A percentile compares a stretch with the other conserved stretches of the same genome.
phyloP scores from a whole-genome alignment of 2,888 invertebrate species.

The Ichneumon xanthorius region DNA sequence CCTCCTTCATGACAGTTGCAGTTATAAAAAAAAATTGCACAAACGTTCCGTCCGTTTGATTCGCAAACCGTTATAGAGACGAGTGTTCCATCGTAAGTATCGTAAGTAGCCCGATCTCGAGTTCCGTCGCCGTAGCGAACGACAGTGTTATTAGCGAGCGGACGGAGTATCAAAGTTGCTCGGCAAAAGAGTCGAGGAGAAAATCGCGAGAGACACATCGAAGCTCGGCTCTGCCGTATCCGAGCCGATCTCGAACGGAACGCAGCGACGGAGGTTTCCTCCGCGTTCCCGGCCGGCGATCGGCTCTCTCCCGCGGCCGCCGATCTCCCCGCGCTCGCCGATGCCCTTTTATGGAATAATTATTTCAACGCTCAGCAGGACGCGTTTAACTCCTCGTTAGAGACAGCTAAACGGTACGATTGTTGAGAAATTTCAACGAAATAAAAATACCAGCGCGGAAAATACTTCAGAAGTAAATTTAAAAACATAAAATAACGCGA shows the following conservation, averaged over 20 bases:
- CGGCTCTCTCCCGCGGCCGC: conserved; percentile 40
- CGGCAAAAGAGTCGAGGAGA: conserved; percentile 38
- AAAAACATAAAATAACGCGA: conserved; percentile 28
- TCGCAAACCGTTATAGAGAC: conserved; percentile 37
- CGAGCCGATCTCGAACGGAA: conserved; percentile 57
- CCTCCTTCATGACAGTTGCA: conserved; percentile 17
- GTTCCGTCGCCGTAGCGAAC: conserved; percentile 5
- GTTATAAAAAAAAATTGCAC: conserved; percentile 34
- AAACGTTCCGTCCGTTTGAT: conserved; percentile 35
- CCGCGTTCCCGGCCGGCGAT: conserved; percentile 49
- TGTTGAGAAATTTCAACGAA: conserved; percentile 61
- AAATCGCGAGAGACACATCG: conserved; percentile 36
- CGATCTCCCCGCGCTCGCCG: conserved; percentile 40
- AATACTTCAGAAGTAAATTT: conserved; percentile 36
- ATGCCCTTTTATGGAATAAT: conserved; percentile 76
- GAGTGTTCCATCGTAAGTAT: conserved; percentile 12
- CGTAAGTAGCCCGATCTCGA: background rate
- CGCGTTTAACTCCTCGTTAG: conserved; percentile 69
- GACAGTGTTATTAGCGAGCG: conserved; percentile 35
- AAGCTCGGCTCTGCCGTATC: conserved; percentile 19
- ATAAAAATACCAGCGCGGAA: background rate
- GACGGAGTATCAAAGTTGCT: conserved; percentile 29
- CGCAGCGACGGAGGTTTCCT: conserved; percentile 55
- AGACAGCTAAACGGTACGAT: conserved; percentile 64
- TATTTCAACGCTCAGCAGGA: conserved; percentile 74